phyloP scores from a whole-genome alignment of 2,888 invertebrate species.

The Tetheella fluctuosa region DNA sequence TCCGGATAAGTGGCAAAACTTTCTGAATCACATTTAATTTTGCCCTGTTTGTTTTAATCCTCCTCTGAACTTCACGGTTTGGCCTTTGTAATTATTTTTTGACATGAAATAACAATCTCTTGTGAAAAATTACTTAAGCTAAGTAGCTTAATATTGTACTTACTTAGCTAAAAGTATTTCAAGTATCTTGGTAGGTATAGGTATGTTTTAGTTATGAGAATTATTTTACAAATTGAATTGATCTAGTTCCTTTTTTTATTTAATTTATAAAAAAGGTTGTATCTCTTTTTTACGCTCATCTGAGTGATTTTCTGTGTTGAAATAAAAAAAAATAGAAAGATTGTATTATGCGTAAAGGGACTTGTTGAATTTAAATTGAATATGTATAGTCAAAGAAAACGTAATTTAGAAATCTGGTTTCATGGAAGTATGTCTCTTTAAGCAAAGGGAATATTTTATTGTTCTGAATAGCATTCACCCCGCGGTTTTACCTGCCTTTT shows the following conservation, averaged over 20 bases:
- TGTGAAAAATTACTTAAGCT: conserved; percentile 14
- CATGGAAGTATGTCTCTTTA: neutral
- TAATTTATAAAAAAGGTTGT: neutral
- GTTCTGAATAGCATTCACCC: too few species aligned
- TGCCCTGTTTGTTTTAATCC: conserved; percentile 40
- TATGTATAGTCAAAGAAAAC: neutral
- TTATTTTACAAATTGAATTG: neutral
- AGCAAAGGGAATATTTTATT: too few species aligned
- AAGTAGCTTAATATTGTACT: neutral
- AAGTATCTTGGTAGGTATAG: neutral
- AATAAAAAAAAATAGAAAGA: neutral
- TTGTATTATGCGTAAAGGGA: neutral
- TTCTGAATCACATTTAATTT: conserved; percentile 56
- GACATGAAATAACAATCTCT: conserved; percentile 19
- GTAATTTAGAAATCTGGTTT: too few species aligned
- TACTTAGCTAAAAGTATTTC: neutral
- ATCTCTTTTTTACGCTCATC: neutral
- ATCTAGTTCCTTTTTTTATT: neutral
- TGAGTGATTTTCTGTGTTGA: neutral
- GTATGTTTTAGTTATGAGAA: neutral
- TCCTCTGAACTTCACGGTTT: conserved; percentile 25
- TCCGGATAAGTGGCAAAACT: conserved; percentile 44
- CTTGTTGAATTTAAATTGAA: conserved; percentile 3
- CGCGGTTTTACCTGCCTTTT: too few species aligned
- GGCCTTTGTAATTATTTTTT: conserved; percentile 23